Evolutionary conservation across 2,113 vertebrate species (phyloP), one percentile per base, ranked within the genome.

Genomic region (Falco punctatus): DNA sequence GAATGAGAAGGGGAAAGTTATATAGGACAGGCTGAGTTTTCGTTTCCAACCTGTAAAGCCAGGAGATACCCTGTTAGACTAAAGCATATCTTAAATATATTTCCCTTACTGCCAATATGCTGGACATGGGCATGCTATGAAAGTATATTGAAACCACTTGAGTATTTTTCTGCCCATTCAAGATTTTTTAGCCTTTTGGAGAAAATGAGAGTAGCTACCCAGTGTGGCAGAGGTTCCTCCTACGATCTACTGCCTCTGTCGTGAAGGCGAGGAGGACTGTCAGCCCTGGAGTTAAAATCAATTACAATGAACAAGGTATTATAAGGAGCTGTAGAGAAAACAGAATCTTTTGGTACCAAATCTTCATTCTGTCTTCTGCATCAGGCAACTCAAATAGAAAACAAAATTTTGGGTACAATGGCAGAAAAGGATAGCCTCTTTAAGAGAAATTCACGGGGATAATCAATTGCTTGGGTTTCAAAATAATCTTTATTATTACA

Each of bases 401-500:
- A 49, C 26, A 79, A 82, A 78, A 67, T 74, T 85, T 93, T 77
- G 46, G 13, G 18, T 89, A 86, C 27, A 10, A 55, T 52, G n/a
- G 26, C 20, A 79, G 78, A 26, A 88, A 67, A 89, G 54, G 72
- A 30, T 11, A 59, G 40, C 64, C 15, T 83, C 59, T 59, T 79
- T 59, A 46, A 44, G 91, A 94, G 73, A 94, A 97, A 87, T 90
- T 92, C 80, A 82, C 5, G 6, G 75, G 80, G 48, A n/a, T 93
- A 94, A 93, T 88, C 84, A 88, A 30, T 89, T 22, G 40, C 17
- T 86, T 77, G 70, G 54, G 71, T 86, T 88, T 96, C 91, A 95
- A 91, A 98, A 96, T 92, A 94, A 95, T 94, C 80, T 95, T 92
- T 81, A 73, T 91, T 92, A 95, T 77, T 65, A 80, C 35, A 18